Conservation (phyloP, 1,140 invertebrate genomes). For the Hestina assimilis region DNA sequence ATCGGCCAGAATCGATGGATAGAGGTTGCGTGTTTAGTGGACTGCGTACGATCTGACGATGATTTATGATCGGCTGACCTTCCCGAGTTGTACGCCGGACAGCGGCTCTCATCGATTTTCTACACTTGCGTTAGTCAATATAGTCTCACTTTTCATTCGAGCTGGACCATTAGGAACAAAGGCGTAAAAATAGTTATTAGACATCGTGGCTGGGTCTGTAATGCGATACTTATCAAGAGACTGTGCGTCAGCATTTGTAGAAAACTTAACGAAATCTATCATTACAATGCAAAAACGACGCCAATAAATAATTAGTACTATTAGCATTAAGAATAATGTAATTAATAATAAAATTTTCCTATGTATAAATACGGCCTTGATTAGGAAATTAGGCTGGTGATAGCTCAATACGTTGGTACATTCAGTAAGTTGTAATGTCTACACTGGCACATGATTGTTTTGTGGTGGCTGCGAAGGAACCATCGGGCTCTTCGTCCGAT, state of each 20-base stretch:
- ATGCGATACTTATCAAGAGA: too few species aligned
- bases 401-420: too few species aligned
- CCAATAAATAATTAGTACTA: too few species aligned
- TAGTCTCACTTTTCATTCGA: constrained; percentile 59
- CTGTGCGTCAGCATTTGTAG: too few species aligned
- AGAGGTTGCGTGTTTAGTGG: constrained; percentile 36
- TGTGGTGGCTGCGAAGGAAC: constrained; percentile 63
- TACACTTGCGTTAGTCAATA: constrained; percentile 34
- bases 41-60: constrained; percentile 36
- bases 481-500: constrained; percentile 72
- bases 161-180: constrained; percentile 37
- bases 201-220: too few species aligned
- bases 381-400: too few species aligned
- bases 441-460: constrained; percentile 43
- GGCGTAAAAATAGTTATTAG: too few species aligned
- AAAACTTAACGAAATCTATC: too few species aligned
- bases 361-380: too few species aligned
- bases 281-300: too few species aligned
- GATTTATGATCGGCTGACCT: constrained; percentile 59
- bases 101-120: constrained; percentile 63
- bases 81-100: constrained; percentile 51
- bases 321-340: too few species aligned
- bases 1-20: constrained; percentile 10
- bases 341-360: too few species aligned
- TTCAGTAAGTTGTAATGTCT: constrained; percentile 9